Base-by-base conservation (phyloP, 2,797 vertebrate genomes). In the Hybognathus amarus region DNA sequence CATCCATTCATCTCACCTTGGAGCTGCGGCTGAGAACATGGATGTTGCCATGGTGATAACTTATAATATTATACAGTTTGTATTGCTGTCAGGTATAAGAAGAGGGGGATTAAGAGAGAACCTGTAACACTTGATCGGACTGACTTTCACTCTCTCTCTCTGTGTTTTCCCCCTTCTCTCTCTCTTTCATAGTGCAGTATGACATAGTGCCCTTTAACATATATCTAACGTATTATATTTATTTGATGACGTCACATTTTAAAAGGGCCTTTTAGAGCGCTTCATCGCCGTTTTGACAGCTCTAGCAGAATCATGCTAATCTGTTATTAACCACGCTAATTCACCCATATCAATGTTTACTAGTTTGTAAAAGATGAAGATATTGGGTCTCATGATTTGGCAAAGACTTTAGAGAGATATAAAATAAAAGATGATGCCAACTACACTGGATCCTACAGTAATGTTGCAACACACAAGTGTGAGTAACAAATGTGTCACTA, bases 271-370 rank as follows among this genome's bases (percentile, higher is more conserved):
- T 36, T 15, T 9, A 10, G 36, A 85, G 27, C 27, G 63, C 86
- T 90, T 84, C 80, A 82, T 92, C 56, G 61, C 45, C 67, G 47
- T 45, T 6, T 40, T 40, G 74, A 86, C 81, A 86, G 86, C 67
- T 63, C 2, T 40, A 77, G 87, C 89, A 90, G 89, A 90, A 47
- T 47, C 45, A 47, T 47, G 45, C 45, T 47, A 5, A 47, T 15
- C 13, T 15, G 45, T 17, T 47, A 15, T 15, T 5, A 13, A 87
- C 77, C 63, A 15, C 27, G 80, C 85, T 76, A 50, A 71, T 30
- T 24, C 69, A 20, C 82, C 40, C 52, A 69, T 84, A 54, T 67
- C 56, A 70, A 70, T 24, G 40, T 45, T 45, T 70, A n/a, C 13
- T 10, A 70, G 40, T n/a, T 70, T 18, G 40, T 45, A 18, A 70